Conservation (phyloP, 2,888 invertebrate genomes). For the Diplolepis rosae region DNA sequence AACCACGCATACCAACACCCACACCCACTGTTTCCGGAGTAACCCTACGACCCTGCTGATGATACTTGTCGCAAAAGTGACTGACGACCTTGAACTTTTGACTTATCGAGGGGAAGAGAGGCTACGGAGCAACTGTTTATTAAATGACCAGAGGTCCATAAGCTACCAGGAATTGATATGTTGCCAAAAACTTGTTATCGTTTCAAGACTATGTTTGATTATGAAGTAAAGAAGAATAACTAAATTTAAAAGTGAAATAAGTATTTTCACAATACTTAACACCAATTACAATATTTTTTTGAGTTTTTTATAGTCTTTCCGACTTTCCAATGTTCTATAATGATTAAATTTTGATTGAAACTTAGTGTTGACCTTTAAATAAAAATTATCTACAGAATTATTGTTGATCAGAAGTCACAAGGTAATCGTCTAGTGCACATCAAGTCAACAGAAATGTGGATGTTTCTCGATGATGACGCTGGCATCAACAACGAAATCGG, state of each 20-base stretch:
- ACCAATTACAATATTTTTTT: too few relatives aligned
- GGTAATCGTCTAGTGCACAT: neutral
- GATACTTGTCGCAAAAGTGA: conserved; percentile 17
- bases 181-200: neutral
- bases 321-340: too few relatives aligned
- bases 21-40: conserved; percentile 9
- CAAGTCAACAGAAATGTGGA: neutral
- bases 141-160: neutral
- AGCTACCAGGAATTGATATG: conserved; percentile 1
- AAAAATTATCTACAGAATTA: too few relatives aligned
- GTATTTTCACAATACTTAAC: too few relatives aligned
- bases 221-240: neutral
- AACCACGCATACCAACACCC: conserved; percentile 11
- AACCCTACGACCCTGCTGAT: neutral
- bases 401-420: too few relatives aligned
- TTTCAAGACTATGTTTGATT: neutral
- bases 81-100: conserved; percentile 22
- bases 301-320: too few relatives aligned
- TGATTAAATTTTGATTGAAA: too few relatives aligned
- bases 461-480: neutral
- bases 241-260: too few relatives aligned
- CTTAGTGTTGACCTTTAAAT: too few relatives aligned
- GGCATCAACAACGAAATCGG: neutral
- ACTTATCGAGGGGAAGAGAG: neutral
- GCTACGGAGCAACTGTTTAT: neutral